Evolutionary conservation across 1,140 invertebrate genomes (phyloP), one percentile per base, ranked within the genome.

Genomic region (Orchesella cincta): DNA sequence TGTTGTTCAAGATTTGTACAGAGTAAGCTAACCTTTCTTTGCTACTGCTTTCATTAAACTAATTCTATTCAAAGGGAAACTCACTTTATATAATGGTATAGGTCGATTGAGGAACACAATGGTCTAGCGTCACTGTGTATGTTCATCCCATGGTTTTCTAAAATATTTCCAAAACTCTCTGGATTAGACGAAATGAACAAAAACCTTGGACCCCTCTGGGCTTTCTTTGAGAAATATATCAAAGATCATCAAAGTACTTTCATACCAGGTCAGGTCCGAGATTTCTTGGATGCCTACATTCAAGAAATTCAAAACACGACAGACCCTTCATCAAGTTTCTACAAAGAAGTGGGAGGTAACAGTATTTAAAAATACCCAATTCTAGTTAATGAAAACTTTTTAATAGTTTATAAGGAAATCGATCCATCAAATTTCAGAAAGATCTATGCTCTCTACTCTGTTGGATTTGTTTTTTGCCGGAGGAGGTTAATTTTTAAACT

Each of bases 291-390:
- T 54, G 76, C 51, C 1, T 80, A 81, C 36, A 14, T 81, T 0
- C 34, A 72, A 12, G 76, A 81, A 76, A 80, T 81, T 3, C 54
- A 78, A 18, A 74, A 75, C 20, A 81, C 78, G 1, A 79, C 72
- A 8, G 78, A 81, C 67, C 78, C 78, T 26, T 62, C 64, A 34
- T 79, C 78, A 12, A 77, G 75, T 57, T 81, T 81, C 57, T 79
- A 75, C 46, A 57, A 74, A 29, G 73, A 79, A 29, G 28, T 52
- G 18, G 80, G 80, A 73, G 73, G 78, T 79, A 78, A 34, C 67
- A 33, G 31, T 64, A 16, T 64, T 14, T 33, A 34, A 31, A 71
- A 71, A 12, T 12, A 71, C 23, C 57, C 26, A 64, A 64, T 12
- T 12, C 39, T 26, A 64, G 5, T 64, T 12, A 12, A 64, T 23